phyloP scores from a whole-genome alignment of 2,113 vertebrate species.

The Lophochroa leadbeateri region DNA sequence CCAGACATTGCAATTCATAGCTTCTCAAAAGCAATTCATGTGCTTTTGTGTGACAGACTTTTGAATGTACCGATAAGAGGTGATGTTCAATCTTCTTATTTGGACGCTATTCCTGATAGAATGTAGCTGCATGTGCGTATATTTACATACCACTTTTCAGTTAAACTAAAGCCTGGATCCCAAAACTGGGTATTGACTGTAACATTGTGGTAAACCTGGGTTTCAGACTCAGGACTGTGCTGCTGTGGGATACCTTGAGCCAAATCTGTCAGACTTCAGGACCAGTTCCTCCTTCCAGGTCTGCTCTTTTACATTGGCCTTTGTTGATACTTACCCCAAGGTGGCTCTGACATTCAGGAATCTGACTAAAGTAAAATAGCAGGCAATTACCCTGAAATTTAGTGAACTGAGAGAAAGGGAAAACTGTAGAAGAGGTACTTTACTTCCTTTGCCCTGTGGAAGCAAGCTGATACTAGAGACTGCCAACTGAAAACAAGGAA shows the following conservation, averaged over 20 bases:
- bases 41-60: not conserved
- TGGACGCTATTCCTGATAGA: not conserved
- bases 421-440: not conserved
- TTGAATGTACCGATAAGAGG: not conserved
- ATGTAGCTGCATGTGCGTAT: fast-evolving
- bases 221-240: not conserved
- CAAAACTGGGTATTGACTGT: fast-evolving
- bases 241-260: not conserved
- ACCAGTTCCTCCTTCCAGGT: not conserved
- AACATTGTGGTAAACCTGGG: not conserved
- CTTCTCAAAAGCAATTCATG: not conserved
- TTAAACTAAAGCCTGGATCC: not conserved
- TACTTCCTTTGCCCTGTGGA: not conserved
- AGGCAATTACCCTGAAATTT: not conserved
- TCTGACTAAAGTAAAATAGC: not conserved
- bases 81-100: not conserved
- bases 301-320: not conserved
- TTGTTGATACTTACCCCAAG: not conserved
- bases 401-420: not conserved
- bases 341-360: not conserved
- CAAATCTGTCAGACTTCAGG: not conserved
- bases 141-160: not conserved
- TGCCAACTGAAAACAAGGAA: not conserved
- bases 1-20: not conserved
- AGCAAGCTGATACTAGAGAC: not conserved